phyloP scores from a whole-genome alignment of 2,888 invertebrate species.

The Lumbricus terrestris region DNA sequence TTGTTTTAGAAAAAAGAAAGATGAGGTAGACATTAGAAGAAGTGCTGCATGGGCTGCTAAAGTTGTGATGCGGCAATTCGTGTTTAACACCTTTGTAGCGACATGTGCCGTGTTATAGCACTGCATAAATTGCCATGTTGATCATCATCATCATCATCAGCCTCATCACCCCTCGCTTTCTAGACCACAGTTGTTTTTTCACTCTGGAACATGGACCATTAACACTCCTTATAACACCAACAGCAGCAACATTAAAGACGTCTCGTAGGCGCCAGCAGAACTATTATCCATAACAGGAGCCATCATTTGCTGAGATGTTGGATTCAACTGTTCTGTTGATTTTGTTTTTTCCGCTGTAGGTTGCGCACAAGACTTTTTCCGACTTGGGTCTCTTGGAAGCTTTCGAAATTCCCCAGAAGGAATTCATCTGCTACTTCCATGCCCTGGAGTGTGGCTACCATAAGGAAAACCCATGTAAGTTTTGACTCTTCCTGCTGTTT shows the following conservation, averaged over 20 bases:
- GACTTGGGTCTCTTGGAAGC: background rate
- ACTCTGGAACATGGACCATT: no score
- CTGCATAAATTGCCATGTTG: no score
- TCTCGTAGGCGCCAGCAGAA: background rate
- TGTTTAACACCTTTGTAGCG: no score
- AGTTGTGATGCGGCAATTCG: no score
- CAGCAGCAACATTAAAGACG: background rate
- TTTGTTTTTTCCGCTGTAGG: background rate
- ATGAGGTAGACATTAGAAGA: no score
- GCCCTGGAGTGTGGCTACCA: background rate
- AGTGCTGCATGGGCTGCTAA: no score
- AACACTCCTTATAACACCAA: background rate
- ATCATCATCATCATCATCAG: no score
- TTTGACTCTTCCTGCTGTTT: background rate
- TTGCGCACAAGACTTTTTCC: background rate
- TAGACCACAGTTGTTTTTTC: no score
- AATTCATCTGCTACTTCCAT: slow-evolving; percentile 4
- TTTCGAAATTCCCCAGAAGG: background rate
- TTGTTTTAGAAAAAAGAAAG: no score
- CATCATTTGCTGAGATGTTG: background rate
- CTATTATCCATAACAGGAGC: background rate
- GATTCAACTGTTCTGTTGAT: background rate
- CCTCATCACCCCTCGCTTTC: no score
- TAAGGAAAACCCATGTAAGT: background rate
- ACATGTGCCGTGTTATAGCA: no score